A percentile compares a stretch with the other conserved stretches of the same genome.
These are phyloP conservation scores for Xiphophorus maculatus DNA, from an alignment of 2,113 vertebrate species.

Conservation along the genomic window DNA sequence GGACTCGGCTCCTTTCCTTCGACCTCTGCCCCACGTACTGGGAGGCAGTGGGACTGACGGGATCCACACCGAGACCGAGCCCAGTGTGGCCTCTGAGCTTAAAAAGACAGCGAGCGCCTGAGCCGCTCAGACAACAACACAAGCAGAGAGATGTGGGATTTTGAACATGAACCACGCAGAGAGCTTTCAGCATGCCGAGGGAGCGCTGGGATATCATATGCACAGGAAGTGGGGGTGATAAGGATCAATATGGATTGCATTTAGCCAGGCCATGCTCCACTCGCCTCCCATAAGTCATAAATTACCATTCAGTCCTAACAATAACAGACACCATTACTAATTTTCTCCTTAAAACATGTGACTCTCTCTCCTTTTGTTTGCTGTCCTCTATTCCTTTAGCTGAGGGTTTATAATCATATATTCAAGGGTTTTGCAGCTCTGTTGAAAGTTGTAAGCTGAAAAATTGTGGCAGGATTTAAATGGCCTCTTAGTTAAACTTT, in stretches of 20 bases:
- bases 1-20: constrained; percentile 45
- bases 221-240: constrained; percentile 75
- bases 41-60: constrained; percentile 33
- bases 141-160: neutral
- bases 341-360: neutral
- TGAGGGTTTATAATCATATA: neutral
- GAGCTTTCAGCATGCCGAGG: constrained; percentile 65
- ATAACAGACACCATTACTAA: constrained; percentile 17
- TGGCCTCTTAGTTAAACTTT: neutral
- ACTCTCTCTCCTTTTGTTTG: neutral
- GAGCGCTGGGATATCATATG: constrained; percentile 69
- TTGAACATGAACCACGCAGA: constrained; percentile 34
- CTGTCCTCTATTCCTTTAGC: neutral
- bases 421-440: neutral
- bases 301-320: constrained; percentile 34
- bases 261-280: constrained; percentile 57
- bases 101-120: neutral
- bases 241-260: constrained; percentile 74
- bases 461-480: neutral
- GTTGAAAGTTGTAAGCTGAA: neutral
- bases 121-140: neutral
- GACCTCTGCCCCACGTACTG: constrained; percentile 35
- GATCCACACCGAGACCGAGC: constrained; percentile 24
- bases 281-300: constrained; percentile 47
- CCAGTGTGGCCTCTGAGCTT: constrained; percentile 47